Conservation (phyloP, 2,888 invertebrate genomes). For the Meganola albula region DNA sequence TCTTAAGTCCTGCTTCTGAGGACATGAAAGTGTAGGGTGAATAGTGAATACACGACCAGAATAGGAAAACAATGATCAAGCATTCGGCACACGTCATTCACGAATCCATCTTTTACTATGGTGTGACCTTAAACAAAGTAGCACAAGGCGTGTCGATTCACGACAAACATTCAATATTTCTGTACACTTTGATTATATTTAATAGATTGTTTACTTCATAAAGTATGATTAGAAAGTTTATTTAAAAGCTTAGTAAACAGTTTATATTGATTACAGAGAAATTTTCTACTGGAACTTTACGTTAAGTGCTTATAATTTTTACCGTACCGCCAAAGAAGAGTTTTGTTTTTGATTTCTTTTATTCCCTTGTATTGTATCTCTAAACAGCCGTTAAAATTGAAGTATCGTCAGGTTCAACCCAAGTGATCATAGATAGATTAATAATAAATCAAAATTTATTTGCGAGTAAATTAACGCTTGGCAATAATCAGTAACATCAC, state of each 20-base stretch:
- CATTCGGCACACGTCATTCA: slow-evolving; percentile 33
- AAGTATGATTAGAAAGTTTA: slow-evolving; percentile 18
- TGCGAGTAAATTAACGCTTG: no score
- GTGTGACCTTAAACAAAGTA: slow-evolving; percentile 35
- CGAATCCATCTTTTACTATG: slow-evolving; percentile 25
- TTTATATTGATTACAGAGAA: slow-evolving; percentile 16
- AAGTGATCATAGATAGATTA: no score
- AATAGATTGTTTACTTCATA: no score
- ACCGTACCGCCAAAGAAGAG: no score
- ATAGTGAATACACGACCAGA: slow-evolving; percentile 24
- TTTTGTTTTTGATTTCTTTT: no score
- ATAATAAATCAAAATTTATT: no score
- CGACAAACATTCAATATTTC: slow-evolving; percentile 19
- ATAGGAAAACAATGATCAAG: slow-evolving; percentile 29
- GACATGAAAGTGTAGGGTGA: slow-evolving; percentile 23
- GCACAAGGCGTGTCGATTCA: slow-evolving; percentile 36
- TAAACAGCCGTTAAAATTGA: no score
- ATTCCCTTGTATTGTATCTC: no score
- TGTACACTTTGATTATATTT: slow-evolving; percentile 19
- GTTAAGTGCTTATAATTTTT: no score
- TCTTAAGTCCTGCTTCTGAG: slow-evolving; percentile 18
- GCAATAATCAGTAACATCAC: no score
- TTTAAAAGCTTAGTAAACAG: slow-evolving; percentile 21
- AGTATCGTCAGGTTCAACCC: no score
- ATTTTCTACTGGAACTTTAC: no score